These are phyloP conservation scores for Conops quadrifasciatus DNA, from an alignment of 2,888 invertebrate species.

Conservation along the genomic window DNA sequence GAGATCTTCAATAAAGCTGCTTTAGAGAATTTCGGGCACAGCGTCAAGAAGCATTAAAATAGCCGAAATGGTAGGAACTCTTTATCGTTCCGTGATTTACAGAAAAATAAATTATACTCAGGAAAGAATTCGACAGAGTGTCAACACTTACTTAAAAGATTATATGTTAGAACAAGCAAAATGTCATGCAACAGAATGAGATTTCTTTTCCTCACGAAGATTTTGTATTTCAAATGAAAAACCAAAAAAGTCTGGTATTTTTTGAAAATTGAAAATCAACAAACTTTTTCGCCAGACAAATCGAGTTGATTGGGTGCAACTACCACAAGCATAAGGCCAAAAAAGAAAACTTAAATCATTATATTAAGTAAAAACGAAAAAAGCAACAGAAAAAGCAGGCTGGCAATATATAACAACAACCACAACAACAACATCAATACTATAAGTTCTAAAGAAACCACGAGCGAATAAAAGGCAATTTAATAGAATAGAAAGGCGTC, in stretches of 20 bases:
- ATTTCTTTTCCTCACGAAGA: too few species aligned
- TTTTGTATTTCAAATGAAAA: too few species aligned
- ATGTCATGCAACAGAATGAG: neutral
- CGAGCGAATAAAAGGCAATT: neutral
- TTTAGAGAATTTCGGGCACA: neutral
- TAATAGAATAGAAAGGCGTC: neutral
- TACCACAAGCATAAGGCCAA: too few species aligned
- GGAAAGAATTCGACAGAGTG: neutral
- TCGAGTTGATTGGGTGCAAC: too few species aligned
- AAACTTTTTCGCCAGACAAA: too few species aligned
- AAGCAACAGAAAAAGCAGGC: neutral
- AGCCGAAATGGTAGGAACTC: neutral
- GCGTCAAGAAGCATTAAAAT: neutral
- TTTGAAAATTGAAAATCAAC: too few species aligned
- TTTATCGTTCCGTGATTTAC: neutral
- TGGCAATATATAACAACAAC: neutral
- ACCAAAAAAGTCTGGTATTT: too few species aligned
- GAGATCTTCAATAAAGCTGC: neutral
- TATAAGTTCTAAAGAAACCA: neutral
- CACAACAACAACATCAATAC: neutral
- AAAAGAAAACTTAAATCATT: neutral
- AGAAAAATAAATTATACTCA: neutral
- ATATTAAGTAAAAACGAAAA: neutral
- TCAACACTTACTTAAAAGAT: slow-evolving; percentile 28
- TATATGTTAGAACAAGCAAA: slow-evolving; percentile 1